Evolutionary conservation across 2,797 vertebrate genomes (phyloP).

Genomic region (Anabacerthia variegaticeps): DNA sequence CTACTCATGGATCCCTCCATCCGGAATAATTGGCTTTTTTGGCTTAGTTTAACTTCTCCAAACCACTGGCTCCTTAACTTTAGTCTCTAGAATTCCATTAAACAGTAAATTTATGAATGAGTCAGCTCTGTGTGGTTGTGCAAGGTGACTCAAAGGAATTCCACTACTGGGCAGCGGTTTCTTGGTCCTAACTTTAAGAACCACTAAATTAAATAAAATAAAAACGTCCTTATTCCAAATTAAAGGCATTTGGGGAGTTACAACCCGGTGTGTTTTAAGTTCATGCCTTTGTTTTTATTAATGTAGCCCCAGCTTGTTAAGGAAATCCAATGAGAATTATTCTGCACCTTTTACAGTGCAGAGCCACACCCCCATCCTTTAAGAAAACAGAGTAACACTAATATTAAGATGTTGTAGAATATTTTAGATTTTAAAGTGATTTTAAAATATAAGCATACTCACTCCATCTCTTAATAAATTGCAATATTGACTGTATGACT

Average conservation of each 20-base stretch:
- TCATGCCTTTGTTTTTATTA: not conserved
- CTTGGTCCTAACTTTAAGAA: constrained; percentile 1
- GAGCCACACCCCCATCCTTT: not conserved
- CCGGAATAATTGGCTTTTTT: not conserved
- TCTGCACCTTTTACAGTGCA: not conserved
- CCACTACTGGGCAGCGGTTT: not conserved
- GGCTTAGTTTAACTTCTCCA: not conserved
- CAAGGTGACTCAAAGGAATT: constrained; percentile 32
- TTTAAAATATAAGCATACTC: not conserved
- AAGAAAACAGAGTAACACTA: not conserved
- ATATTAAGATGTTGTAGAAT: not conserved
- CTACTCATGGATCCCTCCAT: not conserved
- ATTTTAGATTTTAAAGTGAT: not conserved
- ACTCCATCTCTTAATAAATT: not conserved
- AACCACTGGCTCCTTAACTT: constrained; percentile 20
- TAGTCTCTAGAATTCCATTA: constrained; percentile 7
- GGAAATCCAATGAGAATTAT: not conserved
- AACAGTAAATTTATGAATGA: constrained; percentile 45
- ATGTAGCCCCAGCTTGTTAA: accelerated
- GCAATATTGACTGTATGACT: not conserved
- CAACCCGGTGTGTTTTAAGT: not conserved
- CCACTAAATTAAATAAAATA: constrained; percentile 26
- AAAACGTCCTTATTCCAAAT: constrained; percentile 6
- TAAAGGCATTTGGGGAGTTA: constrained; percentile 2
- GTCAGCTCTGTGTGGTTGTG: not conserved